Evolutionary conservation across 1,140 invertebrate species (phyloP).

Genomic region (Danaus melanippus): DNA sequence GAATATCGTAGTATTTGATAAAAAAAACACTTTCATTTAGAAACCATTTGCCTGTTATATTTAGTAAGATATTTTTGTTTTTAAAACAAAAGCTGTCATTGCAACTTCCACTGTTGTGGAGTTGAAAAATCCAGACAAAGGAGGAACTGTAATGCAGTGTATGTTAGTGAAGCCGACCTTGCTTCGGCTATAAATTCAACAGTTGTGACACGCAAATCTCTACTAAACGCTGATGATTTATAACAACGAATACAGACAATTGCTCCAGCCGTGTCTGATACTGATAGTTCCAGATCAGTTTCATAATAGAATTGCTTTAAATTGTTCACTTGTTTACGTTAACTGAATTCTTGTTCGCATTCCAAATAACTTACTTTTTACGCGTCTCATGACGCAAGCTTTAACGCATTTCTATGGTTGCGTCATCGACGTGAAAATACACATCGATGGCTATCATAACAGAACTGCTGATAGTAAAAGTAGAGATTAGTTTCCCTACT

Average conservation of each 20-base stretch:
- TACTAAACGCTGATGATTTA: constrained; percentile 56
- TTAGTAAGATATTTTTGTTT: no score
- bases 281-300: constrained; percentile 29
- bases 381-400: constrained; percentile 7
- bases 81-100: no score
- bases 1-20: no score
- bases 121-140: no score
- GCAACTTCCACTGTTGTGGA: no score
- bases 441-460: constrained; percentile 1
- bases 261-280: constrained; percentile 28
- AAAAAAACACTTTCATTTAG: no score
- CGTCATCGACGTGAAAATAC: not conserved
- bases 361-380: no score
- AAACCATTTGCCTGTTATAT: no score
- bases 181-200: constrained; percentile 49
- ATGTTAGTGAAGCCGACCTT: constrained; percentile 46
- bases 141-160: constrained; percentile 19
- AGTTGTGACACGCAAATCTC: constrained; percentile 61
- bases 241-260: constrained; percentile 46
- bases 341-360: constrained; percentile 24
- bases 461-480: not conserved
- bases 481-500: constrained; percentile 19
- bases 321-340: constrained; percentile 39
- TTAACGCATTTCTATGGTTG: no score
- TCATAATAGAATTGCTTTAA: constrained; percentile 33